Evolutionary conservation across 2,113 vertebrate species (phyloP).

Genomic region (Corythoichthys intestinalis): DNA sequence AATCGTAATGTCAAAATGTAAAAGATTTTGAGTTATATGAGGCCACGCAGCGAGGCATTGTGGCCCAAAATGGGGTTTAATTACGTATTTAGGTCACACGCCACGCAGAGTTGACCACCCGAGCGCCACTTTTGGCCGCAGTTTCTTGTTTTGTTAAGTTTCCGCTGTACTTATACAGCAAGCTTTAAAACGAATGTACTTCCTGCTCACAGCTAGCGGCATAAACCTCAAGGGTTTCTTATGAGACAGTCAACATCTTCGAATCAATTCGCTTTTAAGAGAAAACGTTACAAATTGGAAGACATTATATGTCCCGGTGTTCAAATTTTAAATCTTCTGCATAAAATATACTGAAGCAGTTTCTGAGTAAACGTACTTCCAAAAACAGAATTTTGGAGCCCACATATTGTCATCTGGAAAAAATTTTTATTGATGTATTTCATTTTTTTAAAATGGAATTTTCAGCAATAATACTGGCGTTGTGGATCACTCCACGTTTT

Average conservation of each 20-base stretch:
- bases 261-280: too few species aligned
- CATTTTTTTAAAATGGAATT: too few species aligned
- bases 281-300: too few species aligned
- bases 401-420: too few species aligned
- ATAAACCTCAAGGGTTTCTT: neutral
- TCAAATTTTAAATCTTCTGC: too few species aligned
- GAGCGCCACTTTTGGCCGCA: neutral
- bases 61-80: neutral
- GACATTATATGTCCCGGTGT: too few species aligned
- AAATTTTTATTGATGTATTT: too few species aligned
- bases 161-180: neutral
- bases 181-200: neutral
- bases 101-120: neutral
- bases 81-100: neutral
- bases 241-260: too few species aligned
- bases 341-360: too few species aligned
- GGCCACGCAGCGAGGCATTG: neutral
- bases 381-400: too few species aligned
- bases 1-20: too few species aligned
- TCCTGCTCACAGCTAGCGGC: neutral
- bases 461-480: neutral
- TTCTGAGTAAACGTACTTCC: too few species aligned
- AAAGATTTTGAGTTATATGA: neutral
- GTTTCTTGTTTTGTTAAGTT: neutral
- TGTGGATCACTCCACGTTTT: slow-evolving; percentile 4